Evolutionary conservation across 1,140 invertebrate species (phyloP).

Genomic region (Caerostris extrusa): DNA sequence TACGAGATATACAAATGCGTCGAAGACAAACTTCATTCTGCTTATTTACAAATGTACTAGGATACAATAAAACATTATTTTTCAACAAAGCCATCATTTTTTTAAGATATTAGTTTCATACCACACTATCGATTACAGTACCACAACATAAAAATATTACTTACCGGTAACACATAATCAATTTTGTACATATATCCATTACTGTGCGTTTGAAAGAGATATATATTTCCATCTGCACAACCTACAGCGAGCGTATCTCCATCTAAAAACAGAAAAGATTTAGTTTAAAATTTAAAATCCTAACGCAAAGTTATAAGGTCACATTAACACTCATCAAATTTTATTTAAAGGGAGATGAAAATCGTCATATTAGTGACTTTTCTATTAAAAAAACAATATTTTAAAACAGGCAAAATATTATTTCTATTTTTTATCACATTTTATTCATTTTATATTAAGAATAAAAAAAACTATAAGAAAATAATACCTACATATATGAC

Average conservation of each 20-base stretch:
- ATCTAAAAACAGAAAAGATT: conserved; percentile 83
- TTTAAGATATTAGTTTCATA: background rate
- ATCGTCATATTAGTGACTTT: too few species aligned
- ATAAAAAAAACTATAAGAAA: too few species aligned
- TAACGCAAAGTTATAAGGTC: background rate
- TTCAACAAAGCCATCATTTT: background rate
- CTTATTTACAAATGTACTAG: too few species aligned
- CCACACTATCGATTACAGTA: background rate
- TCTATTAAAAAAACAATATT: too few species aligned
- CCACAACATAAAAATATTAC: background rate
- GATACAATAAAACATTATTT: background rate
- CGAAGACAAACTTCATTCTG: too few species aligned
- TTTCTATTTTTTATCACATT: too few species aligned
- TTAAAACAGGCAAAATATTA: too few species aligned
- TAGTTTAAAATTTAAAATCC: background rate
- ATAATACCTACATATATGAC: too few species aligned
- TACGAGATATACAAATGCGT: too few species aligned
- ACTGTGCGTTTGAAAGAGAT: conserved; percentile 81
- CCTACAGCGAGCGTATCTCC: conserved; percentile 94
- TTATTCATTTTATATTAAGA: too few species aligned
- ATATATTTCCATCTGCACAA: conserved; percentile 86
- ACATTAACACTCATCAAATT: too few species aligned
- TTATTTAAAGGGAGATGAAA: too few species aligned
- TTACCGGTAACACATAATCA: conserved; percentile 75
- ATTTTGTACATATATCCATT: conserved; percentile 81